phyloP scores from a whole-genome alignment of 2,888 invertebrate genomes.

The Pterostichus madidus region DNA sequence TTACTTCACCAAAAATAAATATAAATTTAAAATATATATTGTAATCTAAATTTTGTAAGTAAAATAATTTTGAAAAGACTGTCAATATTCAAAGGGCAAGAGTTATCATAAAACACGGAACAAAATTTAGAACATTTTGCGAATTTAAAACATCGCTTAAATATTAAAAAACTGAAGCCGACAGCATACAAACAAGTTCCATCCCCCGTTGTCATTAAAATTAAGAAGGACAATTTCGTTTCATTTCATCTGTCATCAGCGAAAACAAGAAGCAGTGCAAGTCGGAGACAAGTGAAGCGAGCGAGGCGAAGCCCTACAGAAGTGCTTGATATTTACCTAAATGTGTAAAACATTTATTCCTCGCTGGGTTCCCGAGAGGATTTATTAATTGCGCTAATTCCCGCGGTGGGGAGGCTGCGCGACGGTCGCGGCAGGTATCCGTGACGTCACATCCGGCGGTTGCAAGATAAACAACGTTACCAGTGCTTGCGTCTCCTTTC shows the following conservation, averaged over 20 bases:
- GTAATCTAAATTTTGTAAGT: too few species aligned
- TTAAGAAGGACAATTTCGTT: conserved; percentile 6
- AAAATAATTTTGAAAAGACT: too few species aligned
- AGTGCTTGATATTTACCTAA: conserved; percentile 27
- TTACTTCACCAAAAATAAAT: too few species aligned
- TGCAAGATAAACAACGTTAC: not conserved
- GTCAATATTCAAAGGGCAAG: not conserved
- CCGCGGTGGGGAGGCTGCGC: conserved; percentile 14
- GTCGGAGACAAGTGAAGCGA: too few species aligned
- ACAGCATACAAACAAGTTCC: not conserved
- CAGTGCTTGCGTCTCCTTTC: not conserved
- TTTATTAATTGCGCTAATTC: conserved; percentile 48
- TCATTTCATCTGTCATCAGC: conserved; percentile 13
- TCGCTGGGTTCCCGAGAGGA: conserved; percentile 5
- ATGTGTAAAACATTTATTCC: conserved; percentile 48
- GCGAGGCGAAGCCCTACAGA: too few species aligned
- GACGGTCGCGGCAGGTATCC: conserved; percentile 17
- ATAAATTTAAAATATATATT: too few species aligned
- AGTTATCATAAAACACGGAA: not conserved
- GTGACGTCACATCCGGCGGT: conserved; percentile 24
- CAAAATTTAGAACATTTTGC: not conserved
- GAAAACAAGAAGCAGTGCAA: too few species aligned
- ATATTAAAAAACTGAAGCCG: not conserved
- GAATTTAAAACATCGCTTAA: not conserved
- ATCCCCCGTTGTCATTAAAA: conserved; percentile 1